Evolutionary conservation across 92 coral and sea anemone genomes (phyloP), one percentile per base, ranked within the genome.

Genomic region (Phymanthus crucifer): DNA sequence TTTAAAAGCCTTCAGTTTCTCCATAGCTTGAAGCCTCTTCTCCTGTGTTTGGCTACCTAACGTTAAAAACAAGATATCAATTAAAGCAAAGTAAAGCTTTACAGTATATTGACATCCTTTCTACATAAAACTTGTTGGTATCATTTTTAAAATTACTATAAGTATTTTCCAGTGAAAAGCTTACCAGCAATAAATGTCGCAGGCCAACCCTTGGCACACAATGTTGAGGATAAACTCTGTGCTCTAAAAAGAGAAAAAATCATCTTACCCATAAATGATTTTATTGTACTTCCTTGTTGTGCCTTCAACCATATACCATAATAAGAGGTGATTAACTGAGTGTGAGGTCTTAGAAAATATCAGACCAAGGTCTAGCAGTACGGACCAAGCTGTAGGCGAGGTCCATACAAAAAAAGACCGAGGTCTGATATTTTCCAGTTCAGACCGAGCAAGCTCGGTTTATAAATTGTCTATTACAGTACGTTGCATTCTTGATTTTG

Each of bases 111-210:
- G 18, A 50, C 57, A 12, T 50, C 58, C 23, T 21, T 50, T 50
- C 58, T n/a, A 50, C 21, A 50, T 13, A 4, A 50, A n/a, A 14
- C 58, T 50, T 1, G 23, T 17, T 13, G 4, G 18, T 14, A 50
- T 21, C 23, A 50, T 17, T 50, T 11, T 16, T 10, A 21, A 5
- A 50, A 50, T 10, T 17, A 2, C 23, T 50, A 16, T 6, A 5
- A 50, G 26, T 9, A 21, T 43, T 43, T 11, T 5, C 12, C 19
- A 21, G 9, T 29, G 32, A 1, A 68, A 32, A 17, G 17, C 40
- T 69, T 38, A 94, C 98, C 98, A 83, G 98, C 93, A 81, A 95
- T 95, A 80, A 90, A 95, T n/a, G 93, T 91, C 17, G 99, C 88
- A 0, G 99, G 99, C 99, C 99, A 95, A 18, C 99, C 99, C 27